These are phyloP conservation scores for Varanus salvator DNA, from an alignment of 2,113 vertebrate genomes.

Conservation along the genomic window DNA sequence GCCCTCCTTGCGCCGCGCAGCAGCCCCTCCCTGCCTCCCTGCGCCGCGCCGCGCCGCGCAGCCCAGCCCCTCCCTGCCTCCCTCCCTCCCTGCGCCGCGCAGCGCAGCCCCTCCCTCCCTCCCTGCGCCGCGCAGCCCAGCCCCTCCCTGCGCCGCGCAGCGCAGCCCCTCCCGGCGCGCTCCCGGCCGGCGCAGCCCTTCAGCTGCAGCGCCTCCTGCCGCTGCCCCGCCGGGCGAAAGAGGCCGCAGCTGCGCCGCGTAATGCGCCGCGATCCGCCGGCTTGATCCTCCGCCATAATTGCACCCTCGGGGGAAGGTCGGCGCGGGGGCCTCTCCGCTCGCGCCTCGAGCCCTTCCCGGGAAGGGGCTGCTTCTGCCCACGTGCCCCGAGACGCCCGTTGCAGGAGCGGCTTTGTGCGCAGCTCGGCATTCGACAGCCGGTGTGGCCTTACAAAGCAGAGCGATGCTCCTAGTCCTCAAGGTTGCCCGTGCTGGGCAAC, in stretches of 20 bases:
- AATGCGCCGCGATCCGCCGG: not conserved
- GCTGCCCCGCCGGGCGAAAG: not conserved
- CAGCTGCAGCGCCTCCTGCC: constrained; percentile 14
- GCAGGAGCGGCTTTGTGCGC: not conserved
- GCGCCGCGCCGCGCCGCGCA: too few relatives aligned
- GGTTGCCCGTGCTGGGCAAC: too few relatives aligned
- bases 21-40: too few relatives aligned
- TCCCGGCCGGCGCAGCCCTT: not conserved
- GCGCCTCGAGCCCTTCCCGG: not conserved
- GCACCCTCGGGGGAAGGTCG: constrained; percentile 1
- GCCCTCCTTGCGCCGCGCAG: too few relatives aligned
- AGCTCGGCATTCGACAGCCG: not conserved
- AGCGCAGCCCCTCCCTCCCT: too few relatives aligned
- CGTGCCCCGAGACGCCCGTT: too few relatives aligned
- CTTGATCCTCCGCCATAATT: constrained; percentile 31
- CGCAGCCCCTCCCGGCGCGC: not conserved
- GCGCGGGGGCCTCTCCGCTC: not conserved
- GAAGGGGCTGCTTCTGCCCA: not conserved
- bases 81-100: too few relatives aligned
- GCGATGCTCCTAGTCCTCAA: not conserved
- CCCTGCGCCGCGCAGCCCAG: not conserved
- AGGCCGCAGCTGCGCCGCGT: not conserved
- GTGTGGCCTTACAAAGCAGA: not conserved
- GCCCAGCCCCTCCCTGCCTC: too few relatives aligned
- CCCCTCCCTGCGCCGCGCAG: not conserved